Percentiles rank a stretch among this genome's conserved stretches.
Evolutionary conservation across 2,797 vertebrate genomes (phyloP).

Genomic region (Brachymystax lenok): DNA sequence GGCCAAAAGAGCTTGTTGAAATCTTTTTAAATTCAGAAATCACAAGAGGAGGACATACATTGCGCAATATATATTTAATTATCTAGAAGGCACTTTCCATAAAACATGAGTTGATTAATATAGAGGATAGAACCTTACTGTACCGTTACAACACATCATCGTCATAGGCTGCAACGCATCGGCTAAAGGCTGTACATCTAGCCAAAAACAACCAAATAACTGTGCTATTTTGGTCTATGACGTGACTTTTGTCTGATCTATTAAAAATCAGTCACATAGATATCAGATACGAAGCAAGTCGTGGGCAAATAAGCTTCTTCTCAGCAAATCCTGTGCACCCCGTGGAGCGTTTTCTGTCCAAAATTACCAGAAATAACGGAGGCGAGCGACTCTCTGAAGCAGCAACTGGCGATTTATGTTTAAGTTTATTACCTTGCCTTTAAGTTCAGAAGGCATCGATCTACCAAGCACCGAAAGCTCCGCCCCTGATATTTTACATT

Average conservation of each 20-base stretch:
- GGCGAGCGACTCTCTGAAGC: slow-evolving; percentile 27
- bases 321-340: neutral
- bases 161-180: slow-evolving; percentile 3
- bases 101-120: slow-evolving; percentile 16
- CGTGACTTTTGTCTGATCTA: neutral
- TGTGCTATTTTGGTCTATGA: neutral
- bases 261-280: neutral
- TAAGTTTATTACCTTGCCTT: slow-evolving; percentile 66
- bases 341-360: neutral
- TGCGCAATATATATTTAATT: slow-evolving; percentile 1
- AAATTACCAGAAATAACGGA: slow-evolving; percentile 11
- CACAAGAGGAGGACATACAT: neutral
- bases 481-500: slow-evolving; percentile 60
- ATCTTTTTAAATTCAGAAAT: neutral
- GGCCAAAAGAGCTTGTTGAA: neutral
- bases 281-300: neutral
- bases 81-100: neutral
- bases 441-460: slow-evolving; percentile 63
- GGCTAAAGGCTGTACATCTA: neutral
- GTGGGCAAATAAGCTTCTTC: neutral
- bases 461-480: slow-evolving; percentile 46
- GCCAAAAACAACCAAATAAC: slow-evolving; percentile 1
- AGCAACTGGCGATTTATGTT: slow-evolving; percentile 52
- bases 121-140: slow-evolving; percentile 24
- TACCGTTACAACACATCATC: slow-evolving; percentile 10